A percentile compares a stretch with the other conserved stretches of the same genome.
Conservation (phyloP, 2,113 vertebrate genomes). For the Chionodraco myersi region DNA sequence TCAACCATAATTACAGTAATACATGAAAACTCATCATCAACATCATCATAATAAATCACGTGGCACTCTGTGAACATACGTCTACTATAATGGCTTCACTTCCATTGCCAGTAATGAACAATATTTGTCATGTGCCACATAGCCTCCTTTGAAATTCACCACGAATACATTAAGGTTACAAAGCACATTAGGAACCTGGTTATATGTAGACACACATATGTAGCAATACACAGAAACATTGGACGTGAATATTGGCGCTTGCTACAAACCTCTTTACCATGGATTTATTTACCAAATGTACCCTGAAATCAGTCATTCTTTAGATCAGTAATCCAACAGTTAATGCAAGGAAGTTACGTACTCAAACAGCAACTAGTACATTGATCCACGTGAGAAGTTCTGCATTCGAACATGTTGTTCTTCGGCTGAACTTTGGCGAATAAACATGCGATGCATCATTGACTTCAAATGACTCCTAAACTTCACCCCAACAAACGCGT, state of each 20-base stretch:
- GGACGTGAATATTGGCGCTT: neutral
- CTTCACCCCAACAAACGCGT: conserved; percentile 91
- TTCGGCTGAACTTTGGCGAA: neutral
- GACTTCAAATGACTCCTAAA: conserved; percentile 88
- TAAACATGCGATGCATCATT: conserved; percentile 62
- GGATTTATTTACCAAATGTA: neutral
- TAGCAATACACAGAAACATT: neutral
- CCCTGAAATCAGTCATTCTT: neutral
- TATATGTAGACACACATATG: neutral
- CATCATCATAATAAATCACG: neutral
- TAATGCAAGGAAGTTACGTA: neutral
- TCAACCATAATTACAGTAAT: neutral
- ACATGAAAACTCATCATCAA: neutral
- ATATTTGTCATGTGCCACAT: neutral
- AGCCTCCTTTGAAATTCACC: too few species aligned
- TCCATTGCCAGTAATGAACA: neutral
- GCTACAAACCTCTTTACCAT: neutral
- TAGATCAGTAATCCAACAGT: neutral
- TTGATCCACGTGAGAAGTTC: conserved; percentile 59
- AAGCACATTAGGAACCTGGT: neutral
- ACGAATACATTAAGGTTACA: too few species aligned
- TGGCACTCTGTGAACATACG: neutral
- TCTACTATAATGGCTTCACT: neutral
- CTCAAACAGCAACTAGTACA: conserved; percentile 49
- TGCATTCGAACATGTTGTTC: conserved; percentile 28